Evolutionary conservation across 2,113 vertebrate species (phyloP), one percentile per base, ranked within the genome.

Genomic region (Cynocephalus volans): DNA sequence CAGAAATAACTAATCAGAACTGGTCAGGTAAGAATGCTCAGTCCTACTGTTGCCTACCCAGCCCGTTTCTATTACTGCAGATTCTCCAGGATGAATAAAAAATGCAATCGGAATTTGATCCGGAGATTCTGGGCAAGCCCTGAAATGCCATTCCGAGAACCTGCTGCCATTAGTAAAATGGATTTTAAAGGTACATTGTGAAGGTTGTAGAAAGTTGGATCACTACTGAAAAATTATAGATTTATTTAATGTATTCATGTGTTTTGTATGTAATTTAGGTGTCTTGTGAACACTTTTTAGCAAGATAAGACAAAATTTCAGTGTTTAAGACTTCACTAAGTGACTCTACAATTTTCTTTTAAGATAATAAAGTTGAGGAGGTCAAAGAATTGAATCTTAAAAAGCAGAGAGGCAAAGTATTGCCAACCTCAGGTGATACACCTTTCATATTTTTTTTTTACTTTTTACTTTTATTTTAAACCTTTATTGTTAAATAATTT

Each of bases 331-430:
- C 23, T 56, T 79, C 19, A 28, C 26, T 36, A n/a, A n/a, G 54
- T 48, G 33, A 52, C 36, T 77, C n/a, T 48, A 58, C 65, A 67
- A 41, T 18, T 88, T 33, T 67, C 45, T 90, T 96, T 94, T 21
- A n/a, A 96, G 94, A 76, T 84, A 54, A 36, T 84, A 48, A 64
- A 70, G 7, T 50, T 85, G 52, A 6, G 3, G 5, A 88, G 19
- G 41, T 72, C 31, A 88, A 93, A 93, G 17, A 80, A 76, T 75
- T 50, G 21, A 70, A 75, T 90, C 21, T 81, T 88, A 31, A 79
- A 93, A 88, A 90, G 4, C 5, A 33, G 60, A 0, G 56, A 69
- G n/a, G 9, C 64, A 60, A 82, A 72, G 3, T 36, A 48, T 84
- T 50, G 5, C 75, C 62, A 79, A 14, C 50, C 1, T 93, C 19